phyloP scores from a whole-genome alignment of 2,797 vertebrate genomes.

The Buceros bicornis region DNA sequence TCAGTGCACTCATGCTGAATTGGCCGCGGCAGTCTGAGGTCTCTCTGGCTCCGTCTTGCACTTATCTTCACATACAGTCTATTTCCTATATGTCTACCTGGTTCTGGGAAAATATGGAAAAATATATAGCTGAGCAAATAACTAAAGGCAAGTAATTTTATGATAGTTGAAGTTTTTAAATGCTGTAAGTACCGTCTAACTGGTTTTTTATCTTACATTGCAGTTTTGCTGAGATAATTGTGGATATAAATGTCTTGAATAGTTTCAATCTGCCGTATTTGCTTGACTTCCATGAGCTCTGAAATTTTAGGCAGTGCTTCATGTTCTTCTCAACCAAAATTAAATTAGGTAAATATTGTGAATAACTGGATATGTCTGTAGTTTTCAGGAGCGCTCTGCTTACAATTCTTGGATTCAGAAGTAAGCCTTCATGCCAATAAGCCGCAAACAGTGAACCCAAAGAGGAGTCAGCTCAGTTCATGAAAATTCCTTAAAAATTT shows the following conservation, averaged over 20 bases:
- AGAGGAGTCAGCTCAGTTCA: not conserved
- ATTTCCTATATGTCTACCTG: not conserved
- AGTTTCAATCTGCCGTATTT: not conserved
- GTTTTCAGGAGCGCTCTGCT: not conserved
- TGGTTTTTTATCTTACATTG: not conserved
- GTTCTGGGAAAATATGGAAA: not conserved
- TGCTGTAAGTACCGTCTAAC: not conserved
- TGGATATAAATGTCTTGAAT: not conserved
- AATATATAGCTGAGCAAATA: not conserved
- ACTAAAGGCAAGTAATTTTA: not conserved
- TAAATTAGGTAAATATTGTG: not conserved
- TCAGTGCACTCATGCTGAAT: not conserved
- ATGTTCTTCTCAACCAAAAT: not conserved
- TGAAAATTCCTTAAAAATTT: not conserved
- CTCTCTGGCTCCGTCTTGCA: not conserved
- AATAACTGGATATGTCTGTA: not conserved
- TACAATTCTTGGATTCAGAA: not conserved
- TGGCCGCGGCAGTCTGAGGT: not conserved
- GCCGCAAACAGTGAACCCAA: not conserved
- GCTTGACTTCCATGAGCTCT: not conserved
- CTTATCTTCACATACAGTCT: not conserved
- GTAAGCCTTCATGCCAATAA: not conserved
- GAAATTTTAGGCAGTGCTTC: not conserved
- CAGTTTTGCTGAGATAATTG: not conserved
- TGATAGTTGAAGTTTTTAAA: not conserved